Evolutionary conservation across 1,140 invertebrate species (phyloP), one percentile per base, ranked within the genome.

Genomic region (Drosophila yakuba): DNA sequence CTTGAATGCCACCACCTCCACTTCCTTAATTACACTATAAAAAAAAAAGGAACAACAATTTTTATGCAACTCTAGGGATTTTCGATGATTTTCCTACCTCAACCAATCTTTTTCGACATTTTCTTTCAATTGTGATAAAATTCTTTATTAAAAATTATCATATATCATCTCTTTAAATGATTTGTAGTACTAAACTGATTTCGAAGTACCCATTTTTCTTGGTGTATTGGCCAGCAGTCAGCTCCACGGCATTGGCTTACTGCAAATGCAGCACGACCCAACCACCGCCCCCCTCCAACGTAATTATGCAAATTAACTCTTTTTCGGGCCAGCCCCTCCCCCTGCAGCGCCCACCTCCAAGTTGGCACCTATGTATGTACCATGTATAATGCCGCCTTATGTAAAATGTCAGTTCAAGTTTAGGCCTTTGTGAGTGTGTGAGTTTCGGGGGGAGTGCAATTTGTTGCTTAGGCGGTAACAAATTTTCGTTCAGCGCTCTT

Each of bases 301-400:
- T 86, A 86, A 86, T 86, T 86, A 86, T 86, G 83, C 79, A 86
- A 86, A 86, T 86, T 88, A 88, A 88, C 83, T 86, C 83, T 86
- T 86, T 71, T 76, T 86, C 77, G 61, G 54, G 43, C 54, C 50
- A 57, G 50, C 17, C 17, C 57, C 17, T 23, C 15, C 2, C 36
- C 41, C 51, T n/a, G 28, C 45, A 11, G 3, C 7, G 25, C 39
- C 15, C 39, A 8, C 32, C 32, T 7, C 47, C 50, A 44, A n/a
- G 8, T 59, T 47, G 45, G 57, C 54, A 56, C 62, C 45, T 57
- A 68, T 69, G 43, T 45, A 17, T 8, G 51, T 67, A 44, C 2
- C 2, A 20, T 74, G 59, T 78, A 80, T 71, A 58, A 69, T 74
- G 51, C 67, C 44, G 61, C 57, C 68, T 81, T 78, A 72, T 86